A percentile compares a stretch with the other conserved stretches of the same genome.
Evolutionary conservation across 2,888 invertebrate species (phyloP).

Genomic region (Synanthedon vespiformis): DNA sequence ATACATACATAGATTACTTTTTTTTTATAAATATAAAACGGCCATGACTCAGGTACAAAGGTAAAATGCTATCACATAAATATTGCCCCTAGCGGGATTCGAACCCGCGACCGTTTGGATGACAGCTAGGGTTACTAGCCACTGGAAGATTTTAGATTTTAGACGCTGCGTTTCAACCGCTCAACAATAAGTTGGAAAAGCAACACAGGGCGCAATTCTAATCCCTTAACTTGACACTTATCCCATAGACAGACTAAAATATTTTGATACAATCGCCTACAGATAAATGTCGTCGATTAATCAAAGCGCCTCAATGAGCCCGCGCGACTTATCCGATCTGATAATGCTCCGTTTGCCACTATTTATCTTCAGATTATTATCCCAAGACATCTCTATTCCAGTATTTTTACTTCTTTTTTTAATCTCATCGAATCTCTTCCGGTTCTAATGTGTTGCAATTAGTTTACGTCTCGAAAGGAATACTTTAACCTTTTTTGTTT

Average conservation of each 20-base stretch:
- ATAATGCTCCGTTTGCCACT: slow-evolving; percentile 44
- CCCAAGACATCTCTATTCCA: slow-evolving; percentile 47
- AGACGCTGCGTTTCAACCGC: slow-evolving; percentile 8
- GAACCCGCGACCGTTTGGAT: no score
- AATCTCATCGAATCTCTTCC: slow-evolving; percentile 21
- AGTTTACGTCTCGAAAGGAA: slow-evolving; percentile 8
- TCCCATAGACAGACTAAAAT: slow-evolving; percentile 55
- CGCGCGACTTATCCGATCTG: slow-evolving; percentile 31
- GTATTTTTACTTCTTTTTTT: slow-evolving; percentile 25
- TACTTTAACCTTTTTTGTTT: no score
- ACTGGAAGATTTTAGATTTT: no score
- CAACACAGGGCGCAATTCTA: slow-evolving; percentile 30
- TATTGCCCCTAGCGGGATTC: no score
- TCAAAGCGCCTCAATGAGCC: slow-evolving; percentile 40
- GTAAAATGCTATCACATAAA: no score
- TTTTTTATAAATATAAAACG: no score
- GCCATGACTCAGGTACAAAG: no score
- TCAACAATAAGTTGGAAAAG: slow-evolving; percentile 16
- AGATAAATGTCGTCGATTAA: slow-evolving; percentile 65
- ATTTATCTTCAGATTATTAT: slow-evolving; percentile 59
- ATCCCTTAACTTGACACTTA: slow-evolving; percentile 54
- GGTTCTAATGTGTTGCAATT: slow-evolving; percentile 32
- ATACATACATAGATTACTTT: no score
- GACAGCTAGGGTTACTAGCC: no score
- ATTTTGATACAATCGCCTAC: slow-evolving; percentile 63